Evolutionary conservation across 1,140 invertebrate genomes (phyloP).

Genomic region (Caenorhabditis inopinata): DNA sequence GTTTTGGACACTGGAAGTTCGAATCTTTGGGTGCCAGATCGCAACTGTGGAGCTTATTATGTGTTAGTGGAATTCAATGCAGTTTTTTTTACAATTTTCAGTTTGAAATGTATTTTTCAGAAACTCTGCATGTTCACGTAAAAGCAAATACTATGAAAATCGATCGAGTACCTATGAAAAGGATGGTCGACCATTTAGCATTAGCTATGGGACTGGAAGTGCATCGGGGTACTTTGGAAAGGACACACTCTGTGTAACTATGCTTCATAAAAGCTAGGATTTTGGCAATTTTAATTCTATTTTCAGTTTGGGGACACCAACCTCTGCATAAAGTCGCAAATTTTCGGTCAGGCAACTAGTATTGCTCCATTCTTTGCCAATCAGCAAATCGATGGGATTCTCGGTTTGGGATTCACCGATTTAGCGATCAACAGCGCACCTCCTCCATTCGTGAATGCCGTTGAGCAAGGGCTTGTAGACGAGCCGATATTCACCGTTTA

Average conservation of each 20-base stretch:
- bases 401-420: slow-evolving; percentile 44
- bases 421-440: slow-evolving; percentile 12
- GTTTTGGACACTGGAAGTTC: slow-evolving; percentile 38
- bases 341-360: slow-evolving; percentile 42
- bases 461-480: slow-evolving; percentile 42
- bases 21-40: slow-evolving; percentile 41
- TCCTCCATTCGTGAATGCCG: slow-evolving; percentile 46
- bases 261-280: too few species aligned
- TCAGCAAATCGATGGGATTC: slow-evolving; percentile 46
- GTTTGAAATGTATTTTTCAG: slow-evolving; percentile 11
- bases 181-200: slow-evolving; percentile 33
- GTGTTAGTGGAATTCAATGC: background rate
- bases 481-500: slow-evolving; percentile 46
- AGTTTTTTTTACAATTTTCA: background rate
- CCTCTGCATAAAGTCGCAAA: slow-evolving; percentile 35
- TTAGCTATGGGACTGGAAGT: slow-evolving; percentile 42
- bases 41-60: background rate
- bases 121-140: slow-evolving; percentile 8
- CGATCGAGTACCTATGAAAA: slow-evolving; percentile 39
- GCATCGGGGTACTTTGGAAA: slow-evolving; percentile 29
- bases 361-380: slow-evolving; percentile 26
- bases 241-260: slow-evolving; percentile 40
- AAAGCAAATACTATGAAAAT: background rate
- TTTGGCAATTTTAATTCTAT: too few species aligned
- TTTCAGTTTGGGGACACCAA: slow-evolving; percentile 28